Conservation (phyloP, 2,888 invertebrate genomes). For the Drosophila subquinaria region DNA sequence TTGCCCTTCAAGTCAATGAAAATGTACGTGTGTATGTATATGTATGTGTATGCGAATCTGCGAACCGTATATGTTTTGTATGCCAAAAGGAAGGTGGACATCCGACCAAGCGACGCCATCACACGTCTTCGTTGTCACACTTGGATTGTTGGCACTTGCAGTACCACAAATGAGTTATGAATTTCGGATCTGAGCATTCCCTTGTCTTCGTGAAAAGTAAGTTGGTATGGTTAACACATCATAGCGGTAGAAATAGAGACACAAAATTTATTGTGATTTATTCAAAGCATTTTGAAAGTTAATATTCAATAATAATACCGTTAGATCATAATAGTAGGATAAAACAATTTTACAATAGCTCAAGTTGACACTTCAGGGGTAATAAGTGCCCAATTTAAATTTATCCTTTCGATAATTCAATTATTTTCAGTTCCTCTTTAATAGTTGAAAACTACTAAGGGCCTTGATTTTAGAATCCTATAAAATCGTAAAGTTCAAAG, state of each 20-base stretch:
- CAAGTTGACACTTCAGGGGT: neutral
- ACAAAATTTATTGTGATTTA: neutral
- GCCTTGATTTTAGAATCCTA: slow-evolving; percentile 28
- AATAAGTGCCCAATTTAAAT: neutral
- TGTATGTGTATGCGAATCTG: slow-evolving; percentile 15
- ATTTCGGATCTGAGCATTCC: slow-evolving; percentile 15
- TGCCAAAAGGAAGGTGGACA: slow-evolving; percentile 57
- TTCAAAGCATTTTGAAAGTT: neutral
- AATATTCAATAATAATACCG: neutral
- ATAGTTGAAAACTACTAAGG: neutral
- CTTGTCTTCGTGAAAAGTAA: neutral
- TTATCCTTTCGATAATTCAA: neutral
- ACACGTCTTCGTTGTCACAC: slow-evolving; percentile 65
- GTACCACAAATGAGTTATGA: slow-evolving; percentile 70
- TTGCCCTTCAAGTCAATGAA: neutral
- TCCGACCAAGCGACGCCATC: slow-evolving; percentile 42
- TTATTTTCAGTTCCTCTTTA: neutral
- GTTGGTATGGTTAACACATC: neutral
- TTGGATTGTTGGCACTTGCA: slow-evolving; percentile 70
- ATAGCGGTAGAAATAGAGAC: neutral
- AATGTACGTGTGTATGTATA: neutral
- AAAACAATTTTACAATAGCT: neutral
- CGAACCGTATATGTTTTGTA: slow-evolving; percentile 50
- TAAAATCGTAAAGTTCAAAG: slow-evolving; percentile 59
- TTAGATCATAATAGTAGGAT: neutral